Evolutionary conservation across 1,140 invertebrate genomes (phyloP).

Genomic region (Hermetia illucens): DNA sequence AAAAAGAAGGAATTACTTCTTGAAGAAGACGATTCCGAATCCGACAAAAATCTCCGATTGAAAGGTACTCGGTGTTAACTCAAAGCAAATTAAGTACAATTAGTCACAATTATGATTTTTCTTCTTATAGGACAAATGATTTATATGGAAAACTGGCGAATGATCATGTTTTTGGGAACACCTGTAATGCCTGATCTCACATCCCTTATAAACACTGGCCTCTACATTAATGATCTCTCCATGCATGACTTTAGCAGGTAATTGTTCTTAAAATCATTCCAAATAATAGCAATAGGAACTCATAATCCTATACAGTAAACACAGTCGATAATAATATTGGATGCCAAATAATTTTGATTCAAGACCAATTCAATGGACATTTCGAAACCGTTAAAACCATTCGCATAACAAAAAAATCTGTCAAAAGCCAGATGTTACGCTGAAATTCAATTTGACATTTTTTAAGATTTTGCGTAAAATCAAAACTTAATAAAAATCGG

Average conservation of each 20-base stretch:
- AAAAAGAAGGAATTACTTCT: slow-evolving; percentile 40
- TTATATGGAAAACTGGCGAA: slow-evolving; percentile 93
- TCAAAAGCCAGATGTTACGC: no score
- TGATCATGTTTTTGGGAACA: slow-evolving; percentile 92
- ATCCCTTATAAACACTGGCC: slow-evolving; percentile 67
- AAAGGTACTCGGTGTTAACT: slow-evolving; percentile 47
- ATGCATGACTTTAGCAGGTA: slow-evolving; percentile 96
- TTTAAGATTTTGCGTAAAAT: no score
- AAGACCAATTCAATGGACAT: no score
- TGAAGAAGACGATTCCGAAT: slow-evolving; percentile 46
- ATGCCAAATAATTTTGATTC: no score
- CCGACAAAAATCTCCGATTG: slow-evolving; percentile 57
- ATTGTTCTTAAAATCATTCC: no score
- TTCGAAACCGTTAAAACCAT: no score
- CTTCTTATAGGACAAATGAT: slow-evolving; percentile 80
- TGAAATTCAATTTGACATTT: no score
- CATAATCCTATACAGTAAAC: no score
- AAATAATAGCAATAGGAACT: no score
- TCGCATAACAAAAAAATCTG: no score
- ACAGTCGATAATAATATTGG: no score
- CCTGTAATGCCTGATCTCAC: slow-evolving; percentile 90
- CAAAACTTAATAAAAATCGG: no score
- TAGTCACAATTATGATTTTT: slow-evolving; percentile 1
- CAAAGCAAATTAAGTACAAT: neutral
- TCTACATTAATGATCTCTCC: slow-evolving; percentile 94